phyloP scores from a whole-genome alignment of 2,113 vertebrate species.

The Jaculus jaculus region DNA sequence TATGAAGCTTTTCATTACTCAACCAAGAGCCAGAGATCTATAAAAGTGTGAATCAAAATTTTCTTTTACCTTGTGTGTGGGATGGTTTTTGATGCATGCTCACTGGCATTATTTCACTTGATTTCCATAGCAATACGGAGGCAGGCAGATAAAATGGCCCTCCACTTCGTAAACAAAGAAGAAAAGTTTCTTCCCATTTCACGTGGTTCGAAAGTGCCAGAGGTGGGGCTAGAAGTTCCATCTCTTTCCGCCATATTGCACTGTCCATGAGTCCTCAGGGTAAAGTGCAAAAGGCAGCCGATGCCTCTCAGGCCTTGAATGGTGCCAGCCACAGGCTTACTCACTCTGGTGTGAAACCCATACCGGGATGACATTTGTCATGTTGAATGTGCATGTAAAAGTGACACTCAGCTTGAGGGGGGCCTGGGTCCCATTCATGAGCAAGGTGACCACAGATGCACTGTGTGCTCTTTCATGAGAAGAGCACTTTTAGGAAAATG shows the following conservation, averaged over 20 bases:
- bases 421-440: slow-evolving; percentile 39
- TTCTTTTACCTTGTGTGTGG: slow-evolving; percentile 17
- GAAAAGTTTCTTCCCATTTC: background rate
- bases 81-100: background rate
- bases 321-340: background rate
- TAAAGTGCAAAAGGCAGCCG: background rate
- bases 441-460: slow-evolving; percentile 5
- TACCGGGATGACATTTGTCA: slow-evolving; percentile 62
- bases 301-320: background rate
- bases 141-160: background rate
- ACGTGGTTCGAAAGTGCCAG: background rate
- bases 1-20: slow-evolving; percentile 67
- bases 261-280: background rate
- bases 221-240: background rate
- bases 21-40: slow-evolving; percentile 58
- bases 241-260: background rate
- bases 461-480: background rate
- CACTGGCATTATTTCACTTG: slow-evolving; percentile 26
- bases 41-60: slow-evolving; percentile 64
- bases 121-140: background rate
- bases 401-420: slow-evolving; percentile 41
- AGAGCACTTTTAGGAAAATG: slow-evolving; percentile 18
- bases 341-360: slow-evolving; percentile 31
- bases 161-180: slow-evolving; percentile 14
- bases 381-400: slow-evolving; percentile 54